These are phyloP conservation scores for Anisognathus igniventris DNA, from an alignment of 2,797 vertebrate genomes.

Conservation along the genomic window DNA sequence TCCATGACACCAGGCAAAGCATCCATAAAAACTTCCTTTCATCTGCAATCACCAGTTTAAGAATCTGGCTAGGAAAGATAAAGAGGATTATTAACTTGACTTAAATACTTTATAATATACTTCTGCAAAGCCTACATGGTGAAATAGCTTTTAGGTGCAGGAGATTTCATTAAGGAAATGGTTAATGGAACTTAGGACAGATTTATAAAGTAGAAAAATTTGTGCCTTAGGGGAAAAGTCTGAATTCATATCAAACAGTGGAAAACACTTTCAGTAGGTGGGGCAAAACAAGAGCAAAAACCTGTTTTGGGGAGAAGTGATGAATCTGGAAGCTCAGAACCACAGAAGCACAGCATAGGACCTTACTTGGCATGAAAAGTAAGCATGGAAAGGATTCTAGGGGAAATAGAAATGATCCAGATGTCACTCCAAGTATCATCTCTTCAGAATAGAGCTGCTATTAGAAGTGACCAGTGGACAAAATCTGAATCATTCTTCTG, in stretches of 20 bases:
- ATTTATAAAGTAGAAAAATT: not conserved
- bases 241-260: not conserved
- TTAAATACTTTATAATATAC: not conserved
- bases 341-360: not conserved
- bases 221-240: not conserved
- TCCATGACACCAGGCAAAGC: not conserved
- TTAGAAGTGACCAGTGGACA: not conserved
- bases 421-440: not conserved
- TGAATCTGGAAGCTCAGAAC: not conserved
- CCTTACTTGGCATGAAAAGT: not conserved
- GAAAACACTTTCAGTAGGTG: not conserved
- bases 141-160: not conserved
- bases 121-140: not conserved
- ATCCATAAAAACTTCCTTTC: not conserved
- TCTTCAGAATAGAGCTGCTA: not conserved
- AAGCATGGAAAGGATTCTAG: not conserved
- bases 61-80: not conserved
- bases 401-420: not conserved
- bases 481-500: not conserved
- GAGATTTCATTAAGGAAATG: not conserved
- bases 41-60: not conserved
- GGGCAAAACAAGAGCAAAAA: not conserved
- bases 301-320: not conserved
- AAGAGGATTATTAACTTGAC: not conserved
- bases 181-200: not conserved